Base-by-base conservation (phyloP, 2,888 invertebrate genomes). In the Heteropelma amictum region DNA sequence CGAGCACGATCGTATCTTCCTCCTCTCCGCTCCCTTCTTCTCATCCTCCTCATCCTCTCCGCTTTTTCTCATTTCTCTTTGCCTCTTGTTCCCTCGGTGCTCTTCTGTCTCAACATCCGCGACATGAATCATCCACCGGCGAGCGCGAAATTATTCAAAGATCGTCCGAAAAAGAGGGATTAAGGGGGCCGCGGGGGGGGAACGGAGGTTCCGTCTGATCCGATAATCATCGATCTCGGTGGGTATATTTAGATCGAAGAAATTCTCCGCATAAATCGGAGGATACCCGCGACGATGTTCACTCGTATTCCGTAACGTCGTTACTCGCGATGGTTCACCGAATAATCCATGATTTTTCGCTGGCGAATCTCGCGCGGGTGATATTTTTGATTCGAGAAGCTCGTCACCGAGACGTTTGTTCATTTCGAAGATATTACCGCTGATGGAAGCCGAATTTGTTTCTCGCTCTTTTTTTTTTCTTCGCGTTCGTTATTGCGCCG, bases 101-200 rank as follows among this genome's bases (percentile, higher is more conserved):
- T 56, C 38, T 33, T 53, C 53, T 60, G 60, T 60, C 38, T 54
- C 72, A 45, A 72, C 60, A 67, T 67, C 60, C 53, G 45, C 60
- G 53, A 72, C 60, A 65, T 53, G 60, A 72, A 72, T 72, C 72
- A 53, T 60, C 65, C 65, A 53, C 64, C 53, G 45, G 45, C 60
- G 33, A 21, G 58, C 65, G 53, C 65, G 28, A 53, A 72, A 72
- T 72, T 72, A 72, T 72, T 72, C 72, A 72, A 67, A 58, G 33
- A 7, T 40, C 68, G 42, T n/a, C 14, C 14, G 30, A 19, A 2
- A 23, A n/a, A 23, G 5, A 49, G 26, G 12, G 7, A 28, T n/a
- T 14, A 38, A 12, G 5, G 14, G 14, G 38, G 4, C 14, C 38
- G 14, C 14, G 12, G 38, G 19, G 4, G n/a, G 17, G 7, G 2